Base-by-base conservation (phyloP, 2,113 vertebrate genomes). In the Nibea albiflora region DNA sequence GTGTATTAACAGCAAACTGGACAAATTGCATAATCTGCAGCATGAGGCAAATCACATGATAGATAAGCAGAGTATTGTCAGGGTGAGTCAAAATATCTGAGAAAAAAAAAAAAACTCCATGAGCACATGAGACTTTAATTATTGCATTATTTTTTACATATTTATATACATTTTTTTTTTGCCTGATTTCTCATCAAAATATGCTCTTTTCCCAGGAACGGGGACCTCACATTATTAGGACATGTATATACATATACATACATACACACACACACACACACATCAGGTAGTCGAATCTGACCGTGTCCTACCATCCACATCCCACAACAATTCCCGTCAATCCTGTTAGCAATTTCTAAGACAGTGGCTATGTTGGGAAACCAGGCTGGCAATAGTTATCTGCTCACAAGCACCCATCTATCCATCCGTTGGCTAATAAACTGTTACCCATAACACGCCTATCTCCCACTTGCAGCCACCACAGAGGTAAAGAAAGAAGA, bases 401-500 rank as follows among this genome's bases (percentile, higher is more conserved):
- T 73, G 63, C 76, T 85, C 46, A 75, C 28, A 35, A 71, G 49
- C 47, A 71, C 60, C 53, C 53, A 35, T 6, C 54, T 19, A 71
- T 42, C 26, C 57, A 58, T 73, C 46, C 16, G 22, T 60, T 19
- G 4, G 17, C 42, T 85, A 78, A 81, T 79, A 26, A 78, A 79
- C 17, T 68, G 31, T 11, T 64, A 31, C 20, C 39, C 31, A 63
- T 39, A 54, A 73, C 82, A 65, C 76, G 62, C 56, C 42, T 64
- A 66, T 61, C 69, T 69, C 47, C 80, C 42, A 62, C 47, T 42
- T 57, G n/a, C 78, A 80, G 80, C 20, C 46, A 35, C 57, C 31
- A 65, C 35, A 42, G 58, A 71, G 28, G 44, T 42, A 50, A 73
- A 66, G 47, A 56, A 46, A 49, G 35, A 12, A 73, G 9, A 60